phyloP scores from a whole-genome alignment of 2,888 invertebrate genomes.

The Petrolisthes cinctipes region DNA sequence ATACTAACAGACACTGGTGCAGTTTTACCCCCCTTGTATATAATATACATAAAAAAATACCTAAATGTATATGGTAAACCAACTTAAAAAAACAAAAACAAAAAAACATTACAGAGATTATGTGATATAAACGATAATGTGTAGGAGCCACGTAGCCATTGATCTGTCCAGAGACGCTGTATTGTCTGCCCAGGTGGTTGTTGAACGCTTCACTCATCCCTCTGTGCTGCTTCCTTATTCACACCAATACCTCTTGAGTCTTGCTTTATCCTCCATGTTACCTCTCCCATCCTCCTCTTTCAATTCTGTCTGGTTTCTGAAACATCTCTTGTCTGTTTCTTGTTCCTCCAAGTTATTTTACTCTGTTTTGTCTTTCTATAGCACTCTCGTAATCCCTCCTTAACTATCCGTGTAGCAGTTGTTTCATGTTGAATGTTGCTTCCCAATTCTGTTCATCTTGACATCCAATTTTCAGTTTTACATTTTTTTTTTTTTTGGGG shows the following conservation, averaged over 20 bases:
- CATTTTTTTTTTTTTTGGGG: too few species aligned
- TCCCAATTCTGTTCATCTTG: too few species aligned
- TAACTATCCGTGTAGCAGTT: too few species aligned
- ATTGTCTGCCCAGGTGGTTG: background rate
- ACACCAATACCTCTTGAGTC: background rate
- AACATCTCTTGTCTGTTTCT: background rate
- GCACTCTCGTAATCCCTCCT: background rate
- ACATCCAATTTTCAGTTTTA: too few species aligned
- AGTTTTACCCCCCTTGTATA: constrained; percentile 46
- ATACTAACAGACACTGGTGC: constrained; percentile 43
- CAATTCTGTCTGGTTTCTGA: background rate
- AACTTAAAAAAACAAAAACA: constrained; percentile 18
- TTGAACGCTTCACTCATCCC: background rate
- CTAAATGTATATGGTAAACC: constrained; percentile 50
- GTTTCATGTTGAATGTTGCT: too few species aligned
- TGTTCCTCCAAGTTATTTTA: background rate
- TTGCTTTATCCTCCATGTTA: background rate
- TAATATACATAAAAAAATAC: constrained; percentile 57
- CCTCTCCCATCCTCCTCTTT: background rate
- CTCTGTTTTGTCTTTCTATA: background rate
- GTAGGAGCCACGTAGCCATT: constrained; percentile 51
- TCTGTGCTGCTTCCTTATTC: background rate
- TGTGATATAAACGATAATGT: constrained; percentile 59
- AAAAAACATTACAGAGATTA: constrained; percentile 40
- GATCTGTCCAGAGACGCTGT: constrained; percentile 50